Evolutionary conservation across 1,140 invertebrate genomes (phyloP), one percentile per base, ranked within the genome.

Genomic region (Berghia stephanieae): DNA sequence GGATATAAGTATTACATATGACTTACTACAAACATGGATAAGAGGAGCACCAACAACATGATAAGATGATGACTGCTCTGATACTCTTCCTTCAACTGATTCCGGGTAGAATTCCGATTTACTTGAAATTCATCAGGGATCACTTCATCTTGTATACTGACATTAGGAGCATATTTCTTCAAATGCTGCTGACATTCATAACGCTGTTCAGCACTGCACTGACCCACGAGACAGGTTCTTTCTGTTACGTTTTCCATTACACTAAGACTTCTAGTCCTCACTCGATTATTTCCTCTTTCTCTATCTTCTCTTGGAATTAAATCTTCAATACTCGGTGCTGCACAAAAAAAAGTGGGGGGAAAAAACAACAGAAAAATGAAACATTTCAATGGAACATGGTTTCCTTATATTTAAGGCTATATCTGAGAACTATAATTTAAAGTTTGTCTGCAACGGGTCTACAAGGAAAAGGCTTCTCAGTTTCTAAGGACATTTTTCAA

Each of bases 1-100:
- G n/a, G n/a, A n/a, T n/a, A n/a, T n/a, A n/a, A n/a, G n/a, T n/a
- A n/a, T n/a, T n/a, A n/a, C n/a, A 0, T 21, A 43, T 24, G 24
- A 88, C 93, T 92, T 87, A 95, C 95, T 82, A 97, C 93, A 90
- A 97, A 96, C 94, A 97, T 97, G 24, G 94, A 95, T 60, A 94
- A 93, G 36, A 93, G 90, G 74, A 96, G 90, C 0, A 95, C 90
- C 46, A 98, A 93, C 16, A 97, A 87, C n/a, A 98, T 90, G 36
- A 96, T 93, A 27, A 95, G 92, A 88, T 97, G 96, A 81, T 93
- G 92, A 73, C 95, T 91, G 74, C 94, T 92, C 87, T 97, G 95
- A 78, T 93, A 90, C 78, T 91, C 89, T 79, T 90, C 89, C 84
- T 86, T 43, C n/a, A n/a, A n/a, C n/a, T n/a, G n/a, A n/a, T n/a